Conservation (phyloP, 2,113 vertebrate genomes). For the Syrmaticus mikado region DNA sequence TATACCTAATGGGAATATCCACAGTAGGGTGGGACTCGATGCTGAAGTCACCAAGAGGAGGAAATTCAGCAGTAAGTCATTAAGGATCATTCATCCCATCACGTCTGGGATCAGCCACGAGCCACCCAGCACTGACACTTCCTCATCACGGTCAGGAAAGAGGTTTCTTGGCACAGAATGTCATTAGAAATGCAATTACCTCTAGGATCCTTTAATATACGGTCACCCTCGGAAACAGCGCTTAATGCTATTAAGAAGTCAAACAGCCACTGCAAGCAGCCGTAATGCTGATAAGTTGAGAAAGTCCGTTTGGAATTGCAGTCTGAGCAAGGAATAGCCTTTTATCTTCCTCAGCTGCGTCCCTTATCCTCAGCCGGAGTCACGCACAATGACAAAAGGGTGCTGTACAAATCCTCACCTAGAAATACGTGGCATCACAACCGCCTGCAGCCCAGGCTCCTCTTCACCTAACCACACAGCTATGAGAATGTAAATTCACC, state of each 20-base stretch:
- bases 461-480: background rate
- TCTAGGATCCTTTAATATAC: slow-evolving; percentile 1
- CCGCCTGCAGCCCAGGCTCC: background rate
- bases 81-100: background rate
- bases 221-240: slow-evolving; percentile 11
- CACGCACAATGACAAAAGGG: fast-evolving
- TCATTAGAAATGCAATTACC: slow-evolving; percentile 41
- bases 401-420: background rate
- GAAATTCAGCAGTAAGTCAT: background rate
- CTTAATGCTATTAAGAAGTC: background rate
- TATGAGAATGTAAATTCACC: background rate
- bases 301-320: background rate
- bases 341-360: background rate
- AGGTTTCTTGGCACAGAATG: slow-evolving; percentile 1
- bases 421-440: background rate
- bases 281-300: background rate
- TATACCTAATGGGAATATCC: background rate
- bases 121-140: background rate
- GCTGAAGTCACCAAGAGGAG: background rate
- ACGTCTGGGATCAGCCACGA: background rate
- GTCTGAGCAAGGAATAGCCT: background rate
- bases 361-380: background rate
- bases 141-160: background rate
- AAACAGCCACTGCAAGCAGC: slow-evolving; percentile 9
- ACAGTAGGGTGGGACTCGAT: background rate